Conservation (phyloP, 1,140 invertebrate species). For the Aphaenogaster rudis region DNA sequence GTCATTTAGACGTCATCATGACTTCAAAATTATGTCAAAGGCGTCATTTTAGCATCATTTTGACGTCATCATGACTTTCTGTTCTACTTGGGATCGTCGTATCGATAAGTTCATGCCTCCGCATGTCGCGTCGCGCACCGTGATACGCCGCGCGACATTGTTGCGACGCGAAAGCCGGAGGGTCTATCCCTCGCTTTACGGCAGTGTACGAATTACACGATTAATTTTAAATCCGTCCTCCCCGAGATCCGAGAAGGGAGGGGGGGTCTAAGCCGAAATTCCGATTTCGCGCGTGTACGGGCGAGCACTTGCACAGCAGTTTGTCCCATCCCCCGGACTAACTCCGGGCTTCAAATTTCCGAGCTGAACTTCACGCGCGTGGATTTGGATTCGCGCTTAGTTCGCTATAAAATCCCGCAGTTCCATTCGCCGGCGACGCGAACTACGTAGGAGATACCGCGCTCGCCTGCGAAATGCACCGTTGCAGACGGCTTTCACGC, state of each 20-base stretch:
- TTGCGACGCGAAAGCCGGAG: neutral
- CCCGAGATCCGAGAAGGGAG: neutral
- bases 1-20: too few relatives aligned
- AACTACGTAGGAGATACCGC: conserved; percentile 11
- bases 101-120: neutral
- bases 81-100: too few relatives aligned
- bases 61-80: too few relatives aligned
- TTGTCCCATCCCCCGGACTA: conserved; percentile 33
- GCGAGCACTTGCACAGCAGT: conserved; percentile 6
- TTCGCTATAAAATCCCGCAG: conserved; percentile 50
- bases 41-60: too few relatives aligned
- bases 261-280: conserved; percentile 24
- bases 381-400: conserved; percentile 51
- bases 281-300: conserved; percentile 32
- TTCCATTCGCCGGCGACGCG: neutral
- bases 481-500: conserved; percentile 42
- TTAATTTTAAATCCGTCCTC: conserved; percentile 56
- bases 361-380: conserved; percentile 40
- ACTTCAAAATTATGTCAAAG: too few relatives aligned
- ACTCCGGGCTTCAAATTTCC: conserved; percentile 42
- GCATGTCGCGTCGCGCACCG: neutral
- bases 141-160: neutral
- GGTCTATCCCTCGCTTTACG: conserved; percentile 27
- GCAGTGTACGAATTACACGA: conserved; percentile 37
- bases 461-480: conserved; percentile 29